Conservation (phyloP, 2,888 invertebrate species). For the Conomelus anceps region DNA sequence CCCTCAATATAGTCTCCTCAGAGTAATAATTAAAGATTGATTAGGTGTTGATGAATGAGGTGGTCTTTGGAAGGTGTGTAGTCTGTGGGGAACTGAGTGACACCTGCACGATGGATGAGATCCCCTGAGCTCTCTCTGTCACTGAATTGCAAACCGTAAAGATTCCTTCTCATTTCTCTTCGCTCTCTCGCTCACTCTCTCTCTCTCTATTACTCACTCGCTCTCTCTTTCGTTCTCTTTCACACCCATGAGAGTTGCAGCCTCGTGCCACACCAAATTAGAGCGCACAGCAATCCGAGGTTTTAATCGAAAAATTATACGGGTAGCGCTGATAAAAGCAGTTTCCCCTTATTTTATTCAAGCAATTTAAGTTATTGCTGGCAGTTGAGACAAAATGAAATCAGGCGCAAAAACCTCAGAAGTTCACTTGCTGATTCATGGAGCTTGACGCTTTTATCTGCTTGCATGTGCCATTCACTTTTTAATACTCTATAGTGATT, state of each 20-base stretch:
- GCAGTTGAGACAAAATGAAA: neutral
- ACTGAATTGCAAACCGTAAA: neutral
- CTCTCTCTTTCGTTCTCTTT: neutral
- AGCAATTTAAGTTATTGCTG: neutral
- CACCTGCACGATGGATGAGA: neutral
- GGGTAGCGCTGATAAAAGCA: constrained; percentile 7
- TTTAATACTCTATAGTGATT: too few species aligned
- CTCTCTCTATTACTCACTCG: neutral
- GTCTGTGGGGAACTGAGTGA: neutral
- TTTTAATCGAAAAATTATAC: constrained; percentile 12
- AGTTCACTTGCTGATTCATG: neutral
- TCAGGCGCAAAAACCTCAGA: neutral
- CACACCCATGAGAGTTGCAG: neutral
- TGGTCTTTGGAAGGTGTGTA: neutral
- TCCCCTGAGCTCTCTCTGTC: neutral
- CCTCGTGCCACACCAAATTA: neutral
- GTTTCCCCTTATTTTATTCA: neutral
- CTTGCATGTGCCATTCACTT: neutral
- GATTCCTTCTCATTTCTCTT: neutral
- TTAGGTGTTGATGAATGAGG: neutral
- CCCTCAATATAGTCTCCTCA: too few species aligned
- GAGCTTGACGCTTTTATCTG: neutral
- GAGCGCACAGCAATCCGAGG: neutral
- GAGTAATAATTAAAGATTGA: neutral
- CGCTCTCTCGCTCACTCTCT: neutral